phyloP scores from a whole-genome alignment of 2,113 vertebrate species.

The Parotia lawesii region DNA sequence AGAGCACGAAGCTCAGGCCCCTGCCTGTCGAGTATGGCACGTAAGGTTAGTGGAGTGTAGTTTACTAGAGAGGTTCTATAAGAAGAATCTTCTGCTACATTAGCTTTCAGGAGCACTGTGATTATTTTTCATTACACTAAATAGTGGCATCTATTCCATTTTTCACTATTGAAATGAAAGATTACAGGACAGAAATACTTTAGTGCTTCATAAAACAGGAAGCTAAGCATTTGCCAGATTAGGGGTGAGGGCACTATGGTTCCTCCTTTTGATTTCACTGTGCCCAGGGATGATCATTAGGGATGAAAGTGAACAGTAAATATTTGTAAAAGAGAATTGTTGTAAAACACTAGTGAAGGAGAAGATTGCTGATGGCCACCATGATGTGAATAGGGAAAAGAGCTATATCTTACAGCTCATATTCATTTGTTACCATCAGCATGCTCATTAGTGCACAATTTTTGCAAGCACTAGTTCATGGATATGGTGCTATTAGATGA shows the following conservation, averaged over 20 bases:
- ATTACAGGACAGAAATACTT: slow-evolving; percentile 3
- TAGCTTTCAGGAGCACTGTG: neutral
- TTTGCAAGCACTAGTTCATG: neutral
- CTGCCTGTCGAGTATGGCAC: neutral
- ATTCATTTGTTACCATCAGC: neutral
- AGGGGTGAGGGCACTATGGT: neutral
- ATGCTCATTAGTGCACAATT: neutral
- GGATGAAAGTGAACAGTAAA: neutral
- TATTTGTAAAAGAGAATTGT: slow-evolving; percentile 17
- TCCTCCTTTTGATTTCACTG: neutral
- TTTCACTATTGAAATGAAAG: slow-evolving; percentile 3
- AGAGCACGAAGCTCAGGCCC: neutral
- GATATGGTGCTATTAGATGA: neutral
- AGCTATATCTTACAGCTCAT: neutral
- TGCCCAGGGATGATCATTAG: neutral
- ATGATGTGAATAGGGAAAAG: neutral
- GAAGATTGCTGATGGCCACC: neutral
- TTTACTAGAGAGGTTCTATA: neutral
- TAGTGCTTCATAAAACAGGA: slow-evolving; percentile 14
- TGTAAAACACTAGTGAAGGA: neutral
- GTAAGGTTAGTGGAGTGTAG: neutral
- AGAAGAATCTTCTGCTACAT: neutral
- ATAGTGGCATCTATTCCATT: neutral
- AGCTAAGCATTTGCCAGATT: neutral
- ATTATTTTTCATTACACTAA: neutral